Evolutionary conservation across 2,113 vertebrate species (phyloP).

Genomic region (Silurus glanis): DNA sequence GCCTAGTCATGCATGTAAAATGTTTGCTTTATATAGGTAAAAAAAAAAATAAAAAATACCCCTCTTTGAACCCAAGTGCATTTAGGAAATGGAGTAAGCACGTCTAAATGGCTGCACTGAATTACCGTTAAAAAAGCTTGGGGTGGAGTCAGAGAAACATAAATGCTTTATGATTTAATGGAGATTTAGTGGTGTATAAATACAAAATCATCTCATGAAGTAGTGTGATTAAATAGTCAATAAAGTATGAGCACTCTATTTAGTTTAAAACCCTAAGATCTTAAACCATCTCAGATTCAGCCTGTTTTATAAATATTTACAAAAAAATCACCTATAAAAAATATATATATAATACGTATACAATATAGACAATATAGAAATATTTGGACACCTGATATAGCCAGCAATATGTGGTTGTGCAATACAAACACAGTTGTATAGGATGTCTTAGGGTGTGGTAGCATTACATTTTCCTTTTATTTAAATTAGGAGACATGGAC

Average conservation of each 20-base stretch:
- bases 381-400: no score
- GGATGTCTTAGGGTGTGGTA: no score
- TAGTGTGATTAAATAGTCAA: neutral
- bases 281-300: neutral
- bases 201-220: neutral
- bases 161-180: neutral
- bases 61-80: slow-evolving; percentile 23
- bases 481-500: no score
- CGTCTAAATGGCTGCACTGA: slow-evolving; percentile 32
- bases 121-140: slow-evolving; percentile 31
- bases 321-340: no score
- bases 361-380: no score
- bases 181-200: neutral
- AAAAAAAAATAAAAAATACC: neutral
- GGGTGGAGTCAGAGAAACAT: neutral
- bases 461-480: no score
- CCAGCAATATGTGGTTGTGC: no score
- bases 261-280: neutral
- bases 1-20: slow-evolving; percentile 32
- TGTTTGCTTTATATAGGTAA: neutral
- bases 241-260: neutral
- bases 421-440: no score
- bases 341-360: no score
- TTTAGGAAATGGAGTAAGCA: slow-evolving; percentile 34
- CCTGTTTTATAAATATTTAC: neutral